Evolutionary conservation across 2,113 vertebrate genomes (phyloP).

Genomic region (Andinoacara biseriatus): DNA sequence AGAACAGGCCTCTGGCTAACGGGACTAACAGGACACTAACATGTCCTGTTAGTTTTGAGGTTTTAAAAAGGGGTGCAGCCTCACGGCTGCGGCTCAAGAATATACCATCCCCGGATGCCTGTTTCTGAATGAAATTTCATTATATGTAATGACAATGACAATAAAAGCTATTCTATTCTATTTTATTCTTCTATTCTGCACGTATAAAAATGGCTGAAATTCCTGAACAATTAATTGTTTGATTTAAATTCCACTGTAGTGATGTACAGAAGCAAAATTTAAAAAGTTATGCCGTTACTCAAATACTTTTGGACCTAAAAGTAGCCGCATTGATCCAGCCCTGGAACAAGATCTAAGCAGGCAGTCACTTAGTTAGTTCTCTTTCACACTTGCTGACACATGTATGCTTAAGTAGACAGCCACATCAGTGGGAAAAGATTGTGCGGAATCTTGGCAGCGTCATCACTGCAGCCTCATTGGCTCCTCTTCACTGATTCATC

Average conservation of each 20-base stretch:
- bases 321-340: neutral
- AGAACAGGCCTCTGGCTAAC: too few species aligned
- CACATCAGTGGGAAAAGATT: slow-evolving; percentile 35
- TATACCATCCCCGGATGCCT: too few species aligned
- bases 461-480: slow-evolving; percentile 28
- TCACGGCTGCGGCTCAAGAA: too few species aligned
- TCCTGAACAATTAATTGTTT: neutral
- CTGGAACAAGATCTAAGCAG: slow-evolving; percentile 3
- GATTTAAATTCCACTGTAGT: too few species aligned
- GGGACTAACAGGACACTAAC: too few species aligned
- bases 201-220: neutral
- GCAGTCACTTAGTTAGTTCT: slow-evolving; percentile 15
- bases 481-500: slow-evolving; percentile 50
- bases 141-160: too few species aligned
- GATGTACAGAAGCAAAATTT: neutral
- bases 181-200: too few species aligned
- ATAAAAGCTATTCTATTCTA: too few species aligned
- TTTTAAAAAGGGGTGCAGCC: neutral
- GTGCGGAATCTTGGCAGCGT: slow-evolving; percentile 45
- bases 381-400: slow-evolving; percentile 1
- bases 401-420: slow-evolving; percentile 15
- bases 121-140: too few species aligned
- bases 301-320: neutral
- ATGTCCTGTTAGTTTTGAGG: neutral
- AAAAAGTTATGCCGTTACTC: neutral